Conservation (phyloP, 2,888 invertebrate species). For the Desoria tigrina region DNA sequence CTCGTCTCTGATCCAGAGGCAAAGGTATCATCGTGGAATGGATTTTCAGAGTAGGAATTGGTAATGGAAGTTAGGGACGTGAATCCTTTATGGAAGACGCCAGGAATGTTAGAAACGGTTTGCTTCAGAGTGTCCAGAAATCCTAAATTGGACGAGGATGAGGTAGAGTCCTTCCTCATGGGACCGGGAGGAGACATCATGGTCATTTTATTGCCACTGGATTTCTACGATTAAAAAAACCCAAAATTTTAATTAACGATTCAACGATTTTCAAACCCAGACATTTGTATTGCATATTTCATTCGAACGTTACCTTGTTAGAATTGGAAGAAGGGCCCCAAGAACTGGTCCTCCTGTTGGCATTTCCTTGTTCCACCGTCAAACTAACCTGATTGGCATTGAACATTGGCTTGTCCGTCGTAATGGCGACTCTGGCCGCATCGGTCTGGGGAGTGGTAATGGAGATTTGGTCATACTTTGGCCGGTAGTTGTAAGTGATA, state of each 20-base stretch:
- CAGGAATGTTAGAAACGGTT: conserved; percentile 29
- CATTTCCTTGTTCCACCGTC: not conserved
- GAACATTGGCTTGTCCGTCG: conserved; percentile 29
- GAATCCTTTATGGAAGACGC: conserved; percentile 45
- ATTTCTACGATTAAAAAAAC: not conserved
- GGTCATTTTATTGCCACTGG: not conserved
- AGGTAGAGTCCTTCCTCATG: not conserved
- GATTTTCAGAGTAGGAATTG: conserved; percentile 26
- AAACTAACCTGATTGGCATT: not conserved
- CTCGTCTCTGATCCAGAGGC: conserved; percentile 10
- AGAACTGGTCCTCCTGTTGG: conserved; percentile 2
- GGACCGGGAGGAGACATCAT: conserved; percentile 18
- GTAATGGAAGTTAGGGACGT: conserved; percentile 40
- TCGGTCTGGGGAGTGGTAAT: conserved; percentile 34
- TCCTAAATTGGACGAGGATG: not conserved
- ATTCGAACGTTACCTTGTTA: no score
- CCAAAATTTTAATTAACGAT: not conserved
- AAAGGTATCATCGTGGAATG: conserved; percentile 27
- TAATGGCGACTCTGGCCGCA: conserved; percentile 33
- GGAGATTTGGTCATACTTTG: conserved; percentile 26
- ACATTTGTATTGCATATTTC: no score
- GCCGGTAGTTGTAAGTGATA: conserved; percentile 41
- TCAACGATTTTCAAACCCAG: no score
- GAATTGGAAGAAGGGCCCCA: no score
- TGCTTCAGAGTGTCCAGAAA: conserved; percentile 8